Evolutionary conservation across 2,888 invertebrate species (phyloP).

Genomic region (Eupithecia pulchellata): DNA sequence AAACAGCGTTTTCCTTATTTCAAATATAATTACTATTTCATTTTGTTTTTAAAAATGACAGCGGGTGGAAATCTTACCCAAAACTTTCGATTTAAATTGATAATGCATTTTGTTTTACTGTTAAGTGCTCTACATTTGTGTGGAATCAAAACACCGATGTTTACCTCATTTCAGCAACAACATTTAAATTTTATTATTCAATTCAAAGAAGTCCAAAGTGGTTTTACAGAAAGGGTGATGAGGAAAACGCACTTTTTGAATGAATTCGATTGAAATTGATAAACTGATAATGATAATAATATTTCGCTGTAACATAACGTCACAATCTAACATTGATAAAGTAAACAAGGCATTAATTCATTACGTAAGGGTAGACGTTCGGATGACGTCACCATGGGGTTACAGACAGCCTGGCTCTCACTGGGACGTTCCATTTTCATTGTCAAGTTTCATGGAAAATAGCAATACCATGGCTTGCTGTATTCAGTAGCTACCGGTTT

Average conservation of each 20-base stretch:
- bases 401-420: conserved; percentile 16
- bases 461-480: neutral
- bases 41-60: neutral
- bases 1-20: too few relatives aligned
- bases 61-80: neutral
- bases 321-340: conserved; percentile 8
- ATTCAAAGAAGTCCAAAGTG: conserved; percentile 22
- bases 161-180: neutral
- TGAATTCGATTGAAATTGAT: conserved; percentile 28
- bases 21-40: too few relatives aligned
- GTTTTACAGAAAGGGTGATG: conserved; percentile 9
- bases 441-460: neutral
- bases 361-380: conserved; percentile 16
- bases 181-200: neutral
- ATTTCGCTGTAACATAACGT: conserved; percentile 19
- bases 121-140: neutral
- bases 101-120: neutral
- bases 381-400: conserved; percentile 17
- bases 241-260: conserved; percentile 24
- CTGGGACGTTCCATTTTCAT: neutral
- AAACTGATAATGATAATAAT: conserved; percentile 15
- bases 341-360: conserved; percentile 11
- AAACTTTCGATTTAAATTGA: neutral
- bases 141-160: neutral
- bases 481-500: neutral